Evolutionary conservation across 2,888 invertebrate genomes (phyloP), one percentile per base, ranked within the genome.

Genomic region (Ptilodon capucinus): DNA sequence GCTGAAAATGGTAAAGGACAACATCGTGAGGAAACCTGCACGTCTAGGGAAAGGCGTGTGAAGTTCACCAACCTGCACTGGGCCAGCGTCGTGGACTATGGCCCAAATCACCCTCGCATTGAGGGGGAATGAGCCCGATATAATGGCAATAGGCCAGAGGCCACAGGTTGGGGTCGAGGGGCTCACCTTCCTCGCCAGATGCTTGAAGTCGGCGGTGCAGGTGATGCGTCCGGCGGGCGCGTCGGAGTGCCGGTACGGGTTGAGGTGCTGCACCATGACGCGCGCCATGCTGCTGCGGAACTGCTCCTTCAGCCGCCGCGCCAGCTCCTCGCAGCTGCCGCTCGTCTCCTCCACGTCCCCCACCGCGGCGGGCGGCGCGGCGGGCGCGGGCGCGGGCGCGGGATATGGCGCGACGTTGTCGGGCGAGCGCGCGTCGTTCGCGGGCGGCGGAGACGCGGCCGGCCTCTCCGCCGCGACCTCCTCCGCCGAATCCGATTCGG

Each of bases 141-240:
- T n/a, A n/a, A n/a, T n/a, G n/a, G n/a, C n/a, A n/a, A n/a, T n/a
- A n/a, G n/a, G n/a, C n/a, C n/a, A n/a, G n/a, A n/a, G n/a, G n/a
- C n/a, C n/a, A n/a, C n/a, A n/a, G n/a, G n/a, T n/a, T n/a, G n/a
- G n/a, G n/a, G n/a, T n/a, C n/a, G n/a, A n/a, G n/a, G n/a, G n/a
- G n/a, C 28, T 3, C 0, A 97, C 97, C 94, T 98, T 98, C 85
- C 97, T 93, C 3, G 98, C 98, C 46, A 98, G 92, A 88, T 98
- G 97, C 80, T 98, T 98, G 83, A 98, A 97, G 83, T 99, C 98
- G 38, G 97, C 97, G 0, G 96, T 97, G 73, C 94, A 95, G 2
- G 95, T 95, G 67, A 99, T 98, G 63, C 95, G 92, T 0, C 97
- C 99, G 54, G 94, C 91, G 63, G 94, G 94, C 71, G 98, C 99